These are phyloP conservation scores for Regulus satrapa DNA, from an alignment of 2,113 vertebrate genomes.

Conservation along the genomic window DNA sequence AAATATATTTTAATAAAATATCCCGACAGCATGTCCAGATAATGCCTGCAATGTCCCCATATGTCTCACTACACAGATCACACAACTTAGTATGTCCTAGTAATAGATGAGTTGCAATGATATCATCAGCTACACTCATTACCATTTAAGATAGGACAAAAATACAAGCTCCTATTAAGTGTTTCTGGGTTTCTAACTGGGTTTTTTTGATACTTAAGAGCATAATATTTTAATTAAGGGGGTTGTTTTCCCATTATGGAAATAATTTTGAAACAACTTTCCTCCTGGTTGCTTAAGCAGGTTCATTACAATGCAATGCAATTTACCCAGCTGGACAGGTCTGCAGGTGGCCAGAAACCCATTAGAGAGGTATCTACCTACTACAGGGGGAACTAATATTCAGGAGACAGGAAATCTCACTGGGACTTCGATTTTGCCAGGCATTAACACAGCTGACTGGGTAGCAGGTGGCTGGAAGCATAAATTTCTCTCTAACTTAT, in stretches of 20 bases:
- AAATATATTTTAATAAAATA: constrained; percentile 32
- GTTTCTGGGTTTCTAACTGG: background rate
- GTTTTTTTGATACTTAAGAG: constrained; percentile 29
- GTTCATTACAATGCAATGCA: constrained; percentile 50
- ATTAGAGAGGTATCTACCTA: constrained; percentile 62
- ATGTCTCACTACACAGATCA: constrained; percentile 12
- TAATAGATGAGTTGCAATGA: background rate
- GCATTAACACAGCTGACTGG: constrained; percentile 63
- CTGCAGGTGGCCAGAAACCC: constrained; percentile 62
- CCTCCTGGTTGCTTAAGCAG: constrained; percentile 20
- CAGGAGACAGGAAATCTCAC: constrained; percentile 57
- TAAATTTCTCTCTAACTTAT: constrained; percentile 68
- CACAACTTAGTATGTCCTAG: background rate
- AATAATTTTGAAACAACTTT: constrained; percentile 32
- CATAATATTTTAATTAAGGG: constrained; percentile 37
- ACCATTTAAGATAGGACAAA: background rate
- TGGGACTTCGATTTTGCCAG: constrained; percentile 61
- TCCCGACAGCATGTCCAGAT: constrained; percentile 11
- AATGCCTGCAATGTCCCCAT: constrained; percentile 25
- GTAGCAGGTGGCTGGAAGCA: constrained; percentile 67
- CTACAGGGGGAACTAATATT: constrained; percentile 64
- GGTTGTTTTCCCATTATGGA: background rate
- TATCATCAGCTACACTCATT: background rate
- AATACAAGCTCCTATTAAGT: background rate
- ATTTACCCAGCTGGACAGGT: constrained; percentile 64